Evolutionary conservation across 2,113 vertebrate genomes (phyloP).

Genomic region (Saimiri boliviensis): DNA sequence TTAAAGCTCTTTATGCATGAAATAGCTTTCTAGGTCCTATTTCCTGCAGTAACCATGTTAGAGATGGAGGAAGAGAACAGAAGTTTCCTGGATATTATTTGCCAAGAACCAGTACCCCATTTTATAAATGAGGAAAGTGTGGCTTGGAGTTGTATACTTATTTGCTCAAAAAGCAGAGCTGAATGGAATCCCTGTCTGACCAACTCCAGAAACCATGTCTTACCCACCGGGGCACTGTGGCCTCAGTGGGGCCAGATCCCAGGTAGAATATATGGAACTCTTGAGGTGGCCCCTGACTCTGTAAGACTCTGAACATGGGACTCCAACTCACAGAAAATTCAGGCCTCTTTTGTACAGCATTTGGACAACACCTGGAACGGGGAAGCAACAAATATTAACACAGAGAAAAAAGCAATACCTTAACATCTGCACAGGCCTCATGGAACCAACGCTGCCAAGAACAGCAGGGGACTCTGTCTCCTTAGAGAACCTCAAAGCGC

Average conservation of each 20-base stretch:
- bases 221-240: not conserved
- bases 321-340: not conserved
- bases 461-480: not conserved
- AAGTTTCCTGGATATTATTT: not conserved
- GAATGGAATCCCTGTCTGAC: not conserved
- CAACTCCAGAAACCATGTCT: not conserved
- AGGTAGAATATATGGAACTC: not conserved
- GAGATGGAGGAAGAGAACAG: not conserved
- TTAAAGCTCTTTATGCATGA: not conserved
- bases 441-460: not conserved
- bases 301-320: not conserved
- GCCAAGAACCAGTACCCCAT: not conserved
- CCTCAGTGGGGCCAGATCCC: not conserved
- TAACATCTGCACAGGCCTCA: not conserved
- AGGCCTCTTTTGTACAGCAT: not conserved
- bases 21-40: not conserved
- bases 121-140: not conserved
- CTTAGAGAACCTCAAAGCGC: slow-evolving; percentile 1
- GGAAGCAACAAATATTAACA: not conserved
- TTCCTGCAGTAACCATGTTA: not conserved
- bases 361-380: not conserved
- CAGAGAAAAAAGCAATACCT: not conserved
- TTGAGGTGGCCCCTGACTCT: not conserved
- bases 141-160: not conserved
- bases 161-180: not conserved